Evolutionary conservation across 2,797 vertebrate species (phyloP), one percentile per base, ranked within the genome.

Genomic region (Phoxinus dragarum): DNA sequence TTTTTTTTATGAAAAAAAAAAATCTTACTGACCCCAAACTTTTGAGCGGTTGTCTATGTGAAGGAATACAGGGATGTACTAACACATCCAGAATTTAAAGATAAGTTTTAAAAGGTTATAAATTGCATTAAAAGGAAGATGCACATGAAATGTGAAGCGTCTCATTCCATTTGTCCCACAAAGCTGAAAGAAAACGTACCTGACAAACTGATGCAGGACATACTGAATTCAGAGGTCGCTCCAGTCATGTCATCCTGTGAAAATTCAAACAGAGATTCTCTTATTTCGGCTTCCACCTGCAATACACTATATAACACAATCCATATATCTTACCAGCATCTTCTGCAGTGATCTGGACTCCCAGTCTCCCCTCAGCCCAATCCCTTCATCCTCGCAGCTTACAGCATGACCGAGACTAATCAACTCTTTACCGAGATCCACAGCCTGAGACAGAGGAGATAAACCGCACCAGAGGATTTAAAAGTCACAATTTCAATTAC

Each of bases 391-490:
- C 40, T 94, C 93, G 85, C 92, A 89, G 84, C 92, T 90, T 12
- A 94, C 5, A 0, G 97, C 97, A 0, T 96, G 95, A 47, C 94
- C 97, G 82, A 94, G 90, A 8, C 86, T 90, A 36, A 97, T 90
- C 78, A 98, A 93, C 93, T 98, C 96, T 47, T 96, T 94, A 0
- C 96, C 96, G 0, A 98, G 90, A 64, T 98, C 96, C 73, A 97
- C 66, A 27, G 87, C 92, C 97, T 98, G 84, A 1, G 4, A 80
- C 3, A 59, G 1, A 54, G 5, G 6, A 27, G 21, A 38, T 12
- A 14, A 23, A 64, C 2, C 12, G 73, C 23, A n/a, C 3, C 23
- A 59, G 6, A 75, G 1, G 1, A 36, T 40, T 52, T n/a, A 9
- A 61, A 42, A 31, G 31, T 23, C 1, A 23, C 47, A 31, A 49